A percentile compares a stretch with the other conserved stretches of the same genome.
Evolutionary conservation across 2,888 invertebrate species (phyloP).

Genomic region (Diaphora mendica): DNA sequence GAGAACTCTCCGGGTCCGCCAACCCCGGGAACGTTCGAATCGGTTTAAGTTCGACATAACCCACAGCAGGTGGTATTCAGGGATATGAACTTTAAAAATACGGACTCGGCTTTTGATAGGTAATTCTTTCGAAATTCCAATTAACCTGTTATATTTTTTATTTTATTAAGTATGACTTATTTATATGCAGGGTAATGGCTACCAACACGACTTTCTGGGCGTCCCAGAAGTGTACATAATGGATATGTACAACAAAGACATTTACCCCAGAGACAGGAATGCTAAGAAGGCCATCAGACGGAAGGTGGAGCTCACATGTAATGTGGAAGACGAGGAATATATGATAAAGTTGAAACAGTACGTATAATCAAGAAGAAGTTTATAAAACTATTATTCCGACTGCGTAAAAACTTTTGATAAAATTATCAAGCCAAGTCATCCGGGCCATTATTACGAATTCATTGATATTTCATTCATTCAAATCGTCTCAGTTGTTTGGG

Average conservation of each 20-base stretch:
- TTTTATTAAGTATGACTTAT: background rate
- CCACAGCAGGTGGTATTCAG: no score
- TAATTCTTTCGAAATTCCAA: no score
- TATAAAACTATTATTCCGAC: no score
- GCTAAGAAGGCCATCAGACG: slow-evolving; percentile 91
- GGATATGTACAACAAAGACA: slow-evolving; percentile 93
- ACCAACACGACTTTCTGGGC: slow-evolving; percentile 92
- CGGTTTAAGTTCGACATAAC: no score
- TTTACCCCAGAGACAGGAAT: slow-evolving; percentile 92
- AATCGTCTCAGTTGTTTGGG: no score
- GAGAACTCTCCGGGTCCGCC: no score
- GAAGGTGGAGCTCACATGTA: slow-evolving; percentile 88
- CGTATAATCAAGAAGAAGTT: no score
- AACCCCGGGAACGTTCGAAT: no score
- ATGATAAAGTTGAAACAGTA: slow-evolving; percentile 88
- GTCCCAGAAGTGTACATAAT: slow-evolving; percentile 92
- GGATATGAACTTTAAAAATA: background rate
- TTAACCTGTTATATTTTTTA: background rate
- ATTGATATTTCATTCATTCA: no score
- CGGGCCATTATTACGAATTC: no score
- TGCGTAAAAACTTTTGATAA: no score
- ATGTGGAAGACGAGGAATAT: slow-evolving; percentile 90
- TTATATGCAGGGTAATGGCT: slow-evolving; percentile 91
- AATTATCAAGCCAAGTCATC: no score
- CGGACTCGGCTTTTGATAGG: background rate